Evolutionary conservation across 1,140 invertebrate species (phyloP).

Genomic region (Drosophila auraria): DNA sequence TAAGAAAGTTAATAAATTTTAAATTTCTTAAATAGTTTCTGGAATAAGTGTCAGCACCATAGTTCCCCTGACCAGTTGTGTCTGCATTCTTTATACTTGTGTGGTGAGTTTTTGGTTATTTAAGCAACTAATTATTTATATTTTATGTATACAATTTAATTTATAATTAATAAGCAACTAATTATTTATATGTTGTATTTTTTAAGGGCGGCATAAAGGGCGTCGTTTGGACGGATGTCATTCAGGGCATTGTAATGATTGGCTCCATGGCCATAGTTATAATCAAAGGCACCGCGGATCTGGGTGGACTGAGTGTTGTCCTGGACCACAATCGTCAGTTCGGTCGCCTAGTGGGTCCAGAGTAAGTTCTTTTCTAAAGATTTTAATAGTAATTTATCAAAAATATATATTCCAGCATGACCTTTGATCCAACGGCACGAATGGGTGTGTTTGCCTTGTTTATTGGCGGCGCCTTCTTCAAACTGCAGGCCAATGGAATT

Average conservation of each 20-base stretch:
- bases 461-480: constrained; percentile 92
- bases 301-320: constrained; percentile 91
- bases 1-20: neutral
- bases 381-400: too few relatives aligned
- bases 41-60: constrained; percentile 89
- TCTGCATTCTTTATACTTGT: constrained; percentile 94
- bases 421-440: constrained; percentile 89
- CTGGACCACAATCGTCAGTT: constrained; percentile 90
- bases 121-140: too few relatives aligned
- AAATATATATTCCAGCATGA: constrained; percentile 86
- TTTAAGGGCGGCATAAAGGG: constrained; percentile 92
- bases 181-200: constrained; percentile 14
- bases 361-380: too few relatives aligned
- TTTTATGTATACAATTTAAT: too few relatives aligned
- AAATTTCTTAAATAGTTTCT: constrained; percentile 87
- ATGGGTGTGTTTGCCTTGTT: constrained; percentile 91
- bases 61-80: constrained; percentile 89
- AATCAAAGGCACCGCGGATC: constrained; percentile 91
- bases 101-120: constrained; percentile 87
- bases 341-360: constrained; percentile 91
- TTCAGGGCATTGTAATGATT: constrained; percentile 92
- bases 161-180: too few relatives aligned
- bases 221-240: constrained; percentile 94
- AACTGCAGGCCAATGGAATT: constrained; percentile 92
- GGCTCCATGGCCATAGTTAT: constrained; percentile 92